Evolutionary conservation across 92 coral and sea anemone species (phyloP), one percentile per base, ranked within the genome.

Genomic region (Pocillopora meandrina): DNA sequence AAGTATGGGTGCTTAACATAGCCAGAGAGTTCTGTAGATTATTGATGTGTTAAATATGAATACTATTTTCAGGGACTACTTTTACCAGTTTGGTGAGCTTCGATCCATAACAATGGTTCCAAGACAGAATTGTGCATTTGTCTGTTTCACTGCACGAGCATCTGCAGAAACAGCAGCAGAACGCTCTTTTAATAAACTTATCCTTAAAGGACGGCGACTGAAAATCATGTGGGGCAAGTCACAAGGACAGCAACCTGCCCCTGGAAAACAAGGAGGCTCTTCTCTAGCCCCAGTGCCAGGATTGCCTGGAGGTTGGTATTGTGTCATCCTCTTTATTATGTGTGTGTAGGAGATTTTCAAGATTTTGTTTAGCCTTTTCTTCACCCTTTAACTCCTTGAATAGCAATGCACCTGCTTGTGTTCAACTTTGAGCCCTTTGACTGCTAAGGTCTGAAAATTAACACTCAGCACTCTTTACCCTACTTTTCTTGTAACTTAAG

Each of bases 181-280:
- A 71, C 91, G 89, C 12, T 97, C 99, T 42, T 97, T 97, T 72
- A 95, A 92, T 89, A 97, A 95, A 77, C 84, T 97, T n/a, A 95
- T 97, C 59, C 91, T 97, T 61, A 97, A 97, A 67, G 99, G 99
- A 6, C 81, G 99, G 18, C 78, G 99, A 47, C 85, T 97, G 83
- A 97, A 97, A 80, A 97, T 97, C 70, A 90, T 97, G 97, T 97
- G 99, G 99, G 99, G 99, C 72, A 97, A 97, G 81, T 92, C 99
- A 20, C 99, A 97, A 81, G 98, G 98, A 6, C 98, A 93, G 85
- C 95, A 94, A 76, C 86, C 96, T 14, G 33, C 95, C 18, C 86
- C 95, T 12, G 93, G 90, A 59, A 84, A 85, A 60, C 94, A 97
- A 79, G 98, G 98, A 61, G 97, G 94, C 14, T 82, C 86, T 5